phyloP scores from a whole-genome alignment of 2,888 invertebrate species.

The Hermaeophaga mercurialis region DNA sequence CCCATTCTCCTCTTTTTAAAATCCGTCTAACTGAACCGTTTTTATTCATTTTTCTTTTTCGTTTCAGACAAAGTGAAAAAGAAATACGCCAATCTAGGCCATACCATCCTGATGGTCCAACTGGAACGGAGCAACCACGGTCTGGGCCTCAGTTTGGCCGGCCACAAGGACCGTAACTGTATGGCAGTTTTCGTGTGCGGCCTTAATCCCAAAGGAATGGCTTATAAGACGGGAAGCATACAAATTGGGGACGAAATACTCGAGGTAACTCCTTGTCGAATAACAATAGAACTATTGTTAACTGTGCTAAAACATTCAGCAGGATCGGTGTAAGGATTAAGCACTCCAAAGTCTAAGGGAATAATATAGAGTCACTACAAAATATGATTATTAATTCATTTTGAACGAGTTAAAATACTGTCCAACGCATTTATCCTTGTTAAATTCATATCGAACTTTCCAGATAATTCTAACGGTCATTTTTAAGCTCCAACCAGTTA shows the following conservation, averaged over 20 bases:
- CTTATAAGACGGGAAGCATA: conserved; percentile 74
- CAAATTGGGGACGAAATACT: conserved; percentile 93
- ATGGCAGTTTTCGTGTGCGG: conserved; percentile 98
- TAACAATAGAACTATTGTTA: too few relatives aligned
- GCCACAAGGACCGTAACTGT: conserved; percentile 89
- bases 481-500: too few relatives aligned
- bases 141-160: conserved; percentile 91
- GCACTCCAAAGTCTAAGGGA: too few relatives aligned
- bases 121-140: conserved; percentile 76
- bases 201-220: conserved; percentile 86
- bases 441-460: too few relatives aligned
- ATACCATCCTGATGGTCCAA: conserved; percentile 73
- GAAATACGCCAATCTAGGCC: conserved; percentile 84
- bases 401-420: too few relatives aligned
- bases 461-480: too few relatives aligned
- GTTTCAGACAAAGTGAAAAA: conserved; percentile 87
- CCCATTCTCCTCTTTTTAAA: too few relatives aligned
- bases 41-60: conserved; percentile 18
- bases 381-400: too few relatives aligned
- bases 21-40: neutral
- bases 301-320: too few relatives aligned
- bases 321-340: too few relatives aligned
- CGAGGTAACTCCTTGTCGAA: conserved; percentile 79
- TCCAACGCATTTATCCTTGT: too few relatives aligned
- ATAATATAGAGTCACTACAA: too few relatives aligned